Evolutionary conservation across 2,888 invertebrate genomes (phyloP), one percentile per base, ranked within the genome.

Genomic region (Halictus quadricinctus): DNA sequence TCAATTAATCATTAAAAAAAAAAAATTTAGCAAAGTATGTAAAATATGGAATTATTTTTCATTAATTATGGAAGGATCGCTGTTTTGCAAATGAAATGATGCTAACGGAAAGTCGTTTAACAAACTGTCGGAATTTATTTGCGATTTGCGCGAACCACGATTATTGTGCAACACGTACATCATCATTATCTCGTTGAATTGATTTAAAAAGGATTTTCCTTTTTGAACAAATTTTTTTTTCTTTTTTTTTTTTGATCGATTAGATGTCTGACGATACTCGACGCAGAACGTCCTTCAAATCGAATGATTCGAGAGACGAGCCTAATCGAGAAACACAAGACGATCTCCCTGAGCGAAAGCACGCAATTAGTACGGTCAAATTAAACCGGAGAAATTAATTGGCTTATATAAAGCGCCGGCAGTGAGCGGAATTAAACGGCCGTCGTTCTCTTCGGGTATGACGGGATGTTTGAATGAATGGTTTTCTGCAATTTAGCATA

Each of bases 301-400:
- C 29, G n/a, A 25, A 73, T 78, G 64, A 29, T 54, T 54, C 18
- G n/a, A 69, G 41, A n/a, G n/a, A 36, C 41, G 15, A 13, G 41
- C 12, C 36, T 21, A 41, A 43, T 41, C 18, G n/a, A n/a, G 48
- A 72, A 60, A 72, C 69, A 48, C 72, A 18, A 60, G 66, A 10
- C 66, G 48, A 74, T 69, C 79, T 66, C 66, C 21, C 54, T 58
- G 60, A 72, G 48, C 74, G 79, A 75, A 82, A 82, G 74, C 79
- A 50, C 29, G 69, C 74, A 82, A 82, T 79, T 48, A 60, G 74
- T 58, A 58, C 69, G 74, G 60, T 70, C 36, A 70, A 75, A 83
- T 76, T 83, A 77, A 77, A 81, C 73, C 36, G 76, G 54, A 73
- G 36, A 58, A 81, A 83, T 81, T 76, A 82, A 82, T 82, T 82